Percentiles rank a stretch among this genome's conserved stretches.
phyloP scores from a whole-genome alignment of 2,888 invertebrate genomes.

The Eristalis tenax region DNA sequence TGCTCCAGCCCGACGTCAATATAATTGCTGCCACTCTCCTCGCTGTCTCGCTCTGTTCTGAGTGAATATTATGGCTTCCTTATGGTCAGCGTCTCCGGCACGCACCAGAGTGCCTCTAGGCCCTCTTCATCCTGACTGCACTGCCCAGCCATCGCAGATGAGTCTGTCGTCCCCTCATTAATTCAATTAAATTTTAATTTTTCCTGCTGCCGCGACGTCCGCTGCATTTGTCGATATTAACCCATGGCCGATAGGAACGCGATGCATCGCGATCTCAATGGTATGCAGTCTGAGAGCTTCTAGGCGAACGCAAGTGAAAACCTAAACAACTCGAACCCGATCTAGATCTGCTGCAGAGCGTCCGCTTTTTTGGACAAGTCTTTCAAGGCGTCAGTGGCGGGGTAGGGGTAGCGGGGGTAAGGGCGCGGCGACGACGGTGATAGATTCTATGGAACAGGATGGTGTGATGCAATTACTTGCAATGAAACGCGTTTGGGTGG shows the following conservation, averaged over 20 bases:
- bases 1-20: background rate
- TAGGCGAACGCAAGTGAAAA: conserved; percentile 39
- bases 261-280: conserved; percentile 32
- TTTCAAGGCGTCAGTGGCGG: conserved; percentile 6
- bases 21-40: conserved; percentile 30
- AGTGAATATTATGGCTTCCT: conserved; percentile 67
- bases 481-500: conserved; percentile 64
- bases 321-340: conserved; percentile 18
- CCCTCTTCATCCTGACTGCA: background rate
- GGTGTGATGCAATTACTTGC: conserved; percentile 71
- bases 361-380: background rate
- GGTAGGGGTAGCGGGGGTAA: conserved; percentile 31
- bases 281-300: conserved; percentile 46
- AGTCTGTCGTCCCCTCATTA: conserved; percentile 58
- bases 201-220: conserved; percentile 36
- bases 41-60: conserved; percentile 7
- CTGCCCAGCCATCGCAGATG: conserved; percentile 8
- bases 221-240: conserved; percentile 52
- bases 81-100: conserved; percentile 27
- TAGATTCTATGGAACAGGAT: conserved; percentile 65
- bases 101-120: background rate
- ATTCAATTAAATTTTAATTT: conserved; percentile 64
- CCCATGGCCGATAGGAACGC: conserved; percentile 24
- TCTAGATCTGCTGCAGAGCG: conserved; percentile 53
- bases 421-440: conserved; percentile 58